Evolutionary conservation across 2,888 invertebrate species (phyloP).

Genomic region (Callinectes sapidus): DNA sequence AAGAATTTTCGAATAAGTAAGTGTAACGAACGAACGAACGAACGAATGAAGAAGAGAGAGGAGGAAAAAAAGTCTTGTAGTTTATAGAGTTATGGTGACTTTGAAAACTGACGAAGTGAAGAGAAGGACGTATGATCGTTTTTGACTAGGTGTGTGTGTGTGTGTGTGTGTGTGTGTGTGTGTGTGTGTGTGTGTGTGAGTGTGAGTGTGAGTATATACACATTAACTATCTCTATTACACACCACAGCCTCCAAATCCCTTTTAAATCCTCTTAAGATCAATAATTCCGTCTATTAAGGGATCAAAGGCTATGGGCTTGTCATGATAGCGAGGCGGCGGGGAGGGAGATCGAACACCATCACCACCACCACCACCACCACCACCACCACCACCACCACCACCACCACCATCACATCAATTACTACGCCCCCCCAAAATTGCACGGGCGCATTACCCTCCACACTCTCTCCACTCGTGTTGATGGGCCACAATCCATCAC

Average conservation of each 20-base stretch:
- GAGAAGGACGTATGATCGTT: not conserved
- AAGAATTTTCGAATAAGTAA: not conserved
- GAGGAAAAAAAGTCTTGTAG: not conserved
- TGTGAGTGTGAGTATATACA: not conserved
- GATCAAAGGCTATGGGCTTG: not conserved
- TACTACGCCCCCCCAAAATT: not conserved
- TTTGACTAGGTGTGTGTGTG: not conserved
- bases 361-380: not conserved
- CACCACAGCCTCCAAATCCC: not conserved
- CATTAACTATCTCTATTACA: not conserved
- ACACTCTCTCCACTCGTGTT: not conserved
- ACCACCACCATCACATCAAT: not conserved
- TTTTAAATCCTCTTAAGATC: not conserved
- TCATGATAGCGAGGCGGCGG: not conserved
- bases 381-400: no score
- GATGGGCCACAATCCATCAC: not conserved
- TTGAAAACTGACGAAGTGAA: not conserved
- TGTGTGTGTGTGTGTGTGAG: slow-evolving; percentile 28
- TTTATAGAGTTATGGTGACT: not conserved
- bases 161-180: slow-evolving; percentile 17
- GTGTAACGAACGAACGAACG: not conserved
- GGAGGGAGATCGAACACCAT: not conserved
- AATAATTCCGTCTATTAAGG: not conserved
- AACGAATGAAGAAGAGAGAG: not conserved
- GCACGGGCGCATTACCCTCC: not conserved